These are phyloP conservation scores for Lycophotia porphyrea DNA, from an alignment of 2,888 invertebrate species.

Conservation along the genomic window DNA sequence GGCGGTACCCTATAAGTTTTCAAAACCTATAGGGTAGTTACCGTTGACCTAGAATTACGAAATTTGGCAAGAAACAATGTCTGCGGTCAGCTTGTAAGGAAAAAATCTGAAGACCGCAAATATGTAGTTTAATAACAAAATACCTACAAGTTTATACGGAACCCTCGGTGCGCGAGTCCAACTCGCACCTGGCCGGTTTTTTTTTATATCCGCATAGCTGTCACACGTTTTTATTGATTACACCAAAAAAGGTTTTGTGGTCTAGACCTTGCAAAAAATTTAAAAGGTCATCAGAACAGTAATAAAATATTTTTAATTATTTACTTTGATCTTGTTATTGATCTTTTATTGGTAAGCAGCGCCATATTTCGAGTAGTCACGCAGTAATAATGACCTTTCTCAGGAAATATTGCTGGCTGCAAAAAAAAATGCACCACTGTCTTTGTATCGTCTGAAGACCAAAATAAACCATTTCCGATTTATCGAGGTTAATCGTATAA, in stretches of 20 bases:
- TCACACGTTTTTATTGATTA: conserved; percentile 47
- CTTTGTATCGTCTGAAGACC: conserved; percentile 16
- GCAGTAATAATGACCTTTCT: conserved; percentile 16
- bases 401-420: not conserved
- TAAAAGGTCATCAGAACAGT: conserved; percentile 35
- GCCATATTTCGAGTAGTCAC: conserved; percentile 1
- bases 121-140: too few relatives aligned
- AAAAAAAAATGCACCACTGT: conserved; percentile 3
- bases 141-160: too few relatives aligned
- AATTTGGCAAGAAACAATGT: too few relatives aligned
- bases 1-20: too few relatives aligned
- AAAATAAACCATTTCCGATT: conserved; percentile 48
- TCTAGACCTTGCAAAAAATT: conserved; percentile 48
- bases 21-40: too few relatives aligned
- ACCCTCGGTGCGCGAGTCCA: too few relatives aligned
- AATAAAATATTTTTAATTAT: conserved; percentile 11
- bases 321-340: conserved; percentile 20
- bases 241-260: conserved; percentile 43
- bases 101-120: too few relatives aligned
- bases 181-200: too few relatives aligned
- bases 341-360: conserved; percentile 24
- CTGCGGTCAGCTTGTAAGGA: too few relatives aligned
- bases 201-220: conserved; percentile 44
- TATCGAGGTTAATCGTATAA: conserved; percentile 28
- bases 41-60: too few relatives aligned